Percentiles rank a stretch among this genome's conserved stretches.
Evolutionary conservation across 2,888 invertebrate species (phyloP).

Genomic region (Ecliptopera silaceata): DNA sequence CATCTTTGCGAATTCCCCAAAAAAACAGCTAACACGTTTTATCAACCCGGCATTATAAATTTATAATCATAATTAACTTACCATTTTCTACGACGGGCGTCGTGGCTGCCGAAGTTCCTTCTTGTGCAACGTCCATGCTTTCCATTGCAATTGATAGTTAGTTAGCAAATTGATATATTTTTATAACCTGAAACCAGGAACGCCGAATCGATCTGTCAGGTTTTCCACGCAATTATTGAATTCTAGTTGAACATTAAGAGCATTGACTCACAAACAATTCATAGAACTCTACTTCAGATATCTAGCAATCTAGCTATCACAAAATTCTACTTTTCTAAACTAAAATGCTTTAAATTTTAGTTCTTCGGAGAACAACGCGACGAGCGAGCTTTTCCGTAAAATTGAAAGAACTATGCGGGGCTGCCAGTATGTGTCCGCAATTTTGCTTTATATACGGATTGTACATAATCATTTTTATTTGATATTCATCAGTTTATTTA

Average conservation of each 20-base stretch:
- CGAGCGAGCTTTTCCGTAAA: constrained; percentile 43
- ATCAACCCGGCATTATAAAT: constrained; percentile 31
- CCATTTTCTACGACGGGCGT: constrained; percentile 76
- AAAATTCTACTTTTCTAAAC: constrained; percentile 41
- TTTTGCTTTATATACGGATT: no score
- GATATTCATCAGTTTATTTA: no score
- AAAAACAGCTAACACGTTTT: constrained; percentile 69
- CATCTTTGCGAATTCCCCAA: not conserved
- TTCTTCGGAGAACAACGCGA: no score
- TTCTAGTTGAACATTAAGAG: constrained; percentile 9
- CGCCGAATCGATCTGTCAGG: constrained; percentile 72
- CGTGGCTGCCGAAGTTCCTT: constrained; percentile 68
- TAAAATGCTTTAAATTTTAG: constrained; percentile 49
- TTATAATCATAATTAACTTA: constrained; percentile 47
- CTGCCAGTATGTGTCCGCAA: no score
- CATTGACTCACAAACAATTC: constrained; percentile 18
- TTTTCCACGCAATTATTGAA: constrained; percentile 35
- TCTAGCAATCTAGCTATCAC: constrained; percentile 43
- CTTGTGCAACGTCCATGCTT: constrained; percentile 79
- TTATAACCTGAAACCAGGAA: constrained; percentile 72
- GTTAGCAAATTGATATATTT: constrained; percentile 54
- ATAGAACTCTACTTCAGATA: constrained; percentile 35
- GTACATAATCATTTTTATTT: no score
- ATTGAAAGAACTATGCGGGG: constrained; percentile 49
- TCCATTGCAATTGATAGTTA: constrained; percentile 66